A percentile compares a stretch with the other conserved stretches of the same genome.
phyloP scores from a whole-genome alignment of 1,140 invertebrate species.

The Drosophila saltans region DNA sequence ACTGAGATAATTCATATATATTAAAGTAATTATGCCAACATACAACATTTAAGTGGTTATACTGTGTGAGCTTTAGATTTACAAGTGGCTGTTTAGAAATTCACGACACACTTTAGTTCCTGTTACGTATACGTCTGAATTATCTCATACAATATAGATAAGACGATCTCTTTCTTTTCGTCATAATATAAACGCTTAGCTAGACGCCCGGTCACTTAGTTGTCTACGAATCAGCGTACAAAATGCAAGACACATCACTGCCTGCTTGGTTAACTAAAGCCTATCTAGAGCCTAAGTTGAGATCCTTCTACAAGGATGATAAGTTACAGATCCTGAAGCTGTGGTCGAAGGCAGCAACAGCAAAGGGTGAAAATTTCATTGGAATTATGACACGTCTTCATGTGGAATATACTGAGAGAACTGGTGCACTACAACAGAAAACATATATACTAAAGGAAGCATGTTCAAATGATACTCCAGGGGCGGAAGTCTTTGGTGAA shows the following conservation, averaged over 20 bases:
- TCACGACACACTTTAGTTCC: background rate
- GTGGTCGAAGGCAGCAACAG: constrained; percentile 45
- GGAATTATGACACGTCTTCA: constrained; percentile 64
- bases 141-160: constrained; percentile 5
- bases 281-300: constrained; percentile 55
- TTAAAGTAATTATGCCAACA: background rate
- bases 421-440: constrained; percentile 13
- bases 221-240: constrained; percentile 3
- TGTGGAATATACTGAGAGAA: constrained; percentile 39
- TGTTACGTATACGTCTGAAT: background rate
- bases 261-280: constrained; percentile 62
- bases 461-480: constrained; percentile 35
- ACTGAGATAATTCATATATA: background rate
- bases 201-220: constrained; percentile 4
- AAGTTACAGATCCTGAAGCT: constrained; percentile 46
- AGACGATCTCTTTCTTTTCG: background rate
- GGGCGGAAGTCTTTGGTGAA: constrained; percentile 44
- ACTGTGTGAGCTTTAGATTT: background rate
- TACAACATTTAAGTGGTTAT: too few relatives aligned
- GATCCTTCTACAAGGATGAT: constrained; percentile 43
- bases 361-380: constrained; percentile 69
- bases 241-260: constrained; percentile 25
- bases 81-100: background rate
- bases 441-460: constrained; percentile 56
- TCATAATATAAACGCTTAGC: constrained; percentile 30